Percentiles rank a stretch among this genome's conserved stretches.
Conservation (phyloP, 1,140 invertebrate species). For the Drosophila pallidifrons region DNA sequence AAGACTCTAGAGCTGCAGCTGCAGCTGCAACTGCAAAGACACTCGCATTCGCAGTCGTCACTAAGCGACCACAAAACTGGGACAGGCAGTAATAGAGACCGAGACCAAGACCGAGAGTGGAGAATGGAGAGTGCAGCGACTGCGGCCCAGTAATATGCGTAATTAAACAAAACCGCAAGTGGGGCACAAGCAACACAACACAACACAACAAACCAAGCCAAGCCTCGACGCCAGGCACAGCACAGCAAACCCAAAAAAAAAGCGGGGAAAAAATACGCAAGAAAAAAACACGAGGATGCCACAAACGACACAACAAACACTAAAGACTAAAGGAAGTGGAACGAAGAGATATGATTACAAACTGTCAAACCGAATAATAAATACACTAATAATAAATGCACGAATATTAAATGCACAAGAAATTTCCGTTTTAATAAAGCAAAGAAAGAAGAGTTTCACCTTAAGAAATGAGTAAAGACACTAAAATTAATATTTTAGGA, state of each 20-base stretch:
- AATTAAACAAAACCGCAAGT: slow-evolving; percentile 81
- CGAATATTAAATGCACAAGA: not conserved
- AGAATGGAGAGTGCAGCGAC: not conserved
- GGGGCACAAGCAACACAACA: slow-evolving; percentile 55
- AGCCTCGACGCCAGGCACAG: slow-evolving; percentile 8
- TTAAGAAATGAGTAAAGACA: no score
- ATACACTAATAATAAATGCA: not conserved
- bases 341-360: not conserved
- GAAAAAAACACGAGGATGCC: slow-evolving; percentile 37
- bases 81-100: slow-evolving; percentile 10
- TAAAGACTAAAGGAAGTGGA: slow-evolving; percentile 26
- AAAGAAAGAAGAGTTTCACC: not conserved
- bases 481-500: no score
- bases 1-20: slow-evolving; percentile 59
- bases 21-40: slow-evolving; percentile 47
- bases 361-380: not conserved
- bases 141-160: slow-evolving; percentile 72
- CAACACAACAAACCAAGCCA: slow-evolving; percentile 51
- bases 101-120: not conserved
- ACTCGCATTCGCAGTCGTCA: slow-evolving; percentile 49
- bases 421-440: not conserved
- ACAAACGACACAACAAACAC: slow-evolving; percentile 57
- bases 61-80: slow-evolving; percentile 61
- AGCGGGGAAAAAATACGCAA: not conserved
- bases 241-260: slow-evolving; percentile 14